Evolutionary conservation across 2,113 vertebrate species (phyloP), one percentile per base, ranked within the genome.

Genomic region (Pelobates fuscus): DNA sequence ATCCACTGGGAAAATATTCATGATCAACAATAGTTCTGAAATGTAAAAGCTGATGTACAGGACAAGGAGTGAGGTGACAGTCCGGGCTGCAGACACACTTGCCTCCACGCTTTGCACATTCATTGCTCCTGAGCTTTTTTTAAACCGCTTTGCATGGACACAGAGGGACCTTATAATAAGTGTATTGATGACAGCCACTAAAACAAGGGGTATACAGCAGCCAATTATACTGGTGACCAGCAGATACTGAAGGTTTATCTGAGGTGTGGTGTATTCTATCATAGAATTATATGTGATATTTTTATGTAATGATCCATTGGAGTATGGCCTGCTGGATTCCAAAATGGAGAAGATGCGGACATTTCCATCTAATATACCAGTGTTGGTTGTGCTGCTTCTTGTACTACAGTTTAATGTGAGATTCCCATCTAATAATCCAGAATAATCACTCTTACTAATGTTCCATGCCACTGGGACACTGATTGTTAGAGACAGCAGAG

Each of bases 401-500:
- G 17, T 1, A 49, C 11, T 49, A 18, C 3, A 15, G 37, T 59
- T 60, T 18, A 11, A 30, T 37, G 55, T 27, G 17, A 59, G 15
- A 41, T 60, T 70, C 2, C 15, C 68, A 59, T n/a, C 14, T 27
- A 26, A n/a, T 44, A 26, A 25, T 24, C 18, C 32, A 20, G 41
- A 59, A 23, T 44, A 70, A 23, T 58, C 68, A 0, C 11, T 21
- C 32, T 64, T 73, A 21, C 44, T 55, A 25, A 55, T 73, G 71
- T 58, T 57, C 79, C 71, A 75, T 17, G 75, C 8, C 17, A 71
- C 81, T 41, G 77, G 11, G 17, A 46, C 1, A 1, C 55, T 14
- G 20, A 72, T 81, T 41, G 63, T 1, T 10, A 32, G 21, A 60
- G 82, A 78, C 46, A 70, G 4, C n/a, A 80, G 0, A 3, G 66